Percentiles rank a stretch among this genome's conserved stretches.
phyloP scores from a whole-genome alignment of 2,113 vertebrate species.

The Phalacrocorax aristotelis region DNA sequence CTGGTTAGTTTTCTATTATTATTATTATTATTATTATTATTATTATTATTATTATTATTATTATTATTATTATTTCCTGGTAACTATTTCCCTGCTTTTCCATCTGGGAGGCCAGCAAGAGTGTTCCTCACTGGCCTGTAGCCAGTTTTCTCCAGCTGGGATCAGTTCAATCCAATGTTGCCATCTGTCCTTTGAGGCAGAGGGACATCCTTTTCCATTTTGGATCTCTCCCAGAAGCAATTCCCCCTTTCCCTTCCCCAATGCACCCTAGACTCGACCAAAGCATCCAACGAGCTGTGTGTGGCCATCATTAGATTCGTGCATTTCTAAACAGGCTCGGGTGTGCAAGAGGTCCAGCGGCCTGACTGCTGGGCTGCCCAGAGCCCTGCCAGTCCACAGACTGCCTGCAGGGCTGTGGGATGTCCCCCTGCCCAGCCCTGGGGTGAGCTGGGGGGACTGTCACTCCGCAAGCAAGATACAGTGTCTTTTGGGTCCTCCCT shows the following conservation, averaged over 20 bases:
- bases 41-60: neutral
- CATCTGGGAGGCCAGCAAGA: constrained; percentile 58
- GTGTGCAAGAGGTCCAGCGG: neutral
- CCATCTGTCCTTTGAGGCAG: constrained; percentile 59
- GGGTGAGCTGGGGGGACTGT: neutral
- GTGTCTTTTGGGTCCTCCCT: neutral
- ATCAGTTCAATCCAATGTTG: constrained; percentile 34
- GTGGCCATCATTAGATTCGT: rapidly evolving
- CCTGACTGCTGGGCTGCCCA: neutral
- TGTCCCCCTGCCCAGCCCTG: neutral
- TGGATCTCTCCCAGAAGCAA: neutral
- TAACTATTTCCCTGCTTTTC: neutral
- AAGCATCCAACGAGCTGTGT: neutral
- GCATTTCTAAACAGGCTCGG: neutral
- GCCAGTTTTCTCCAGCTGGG: constrained; percentile 60
- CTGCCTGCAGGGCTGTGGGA: neutral
- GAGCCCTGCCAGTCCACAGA: neutral
- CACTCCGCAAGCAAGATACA: neutral
- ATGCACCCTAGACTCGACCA: neutral
- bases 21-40: neutral
- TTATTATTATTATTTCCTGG: neutral
- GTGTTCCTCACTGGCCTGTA: constrained; percentile 47
- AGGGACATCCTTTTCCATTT: constrained; percentile 5
- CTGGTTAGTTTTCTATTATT: neutral
- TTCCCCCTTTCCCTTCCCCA: neutral